These are phyloP conservation scores for Salvelinus sp. DNA, from an alignment of 2,113 vertebrate genomes.

Conservation along the genomic window DNA sequence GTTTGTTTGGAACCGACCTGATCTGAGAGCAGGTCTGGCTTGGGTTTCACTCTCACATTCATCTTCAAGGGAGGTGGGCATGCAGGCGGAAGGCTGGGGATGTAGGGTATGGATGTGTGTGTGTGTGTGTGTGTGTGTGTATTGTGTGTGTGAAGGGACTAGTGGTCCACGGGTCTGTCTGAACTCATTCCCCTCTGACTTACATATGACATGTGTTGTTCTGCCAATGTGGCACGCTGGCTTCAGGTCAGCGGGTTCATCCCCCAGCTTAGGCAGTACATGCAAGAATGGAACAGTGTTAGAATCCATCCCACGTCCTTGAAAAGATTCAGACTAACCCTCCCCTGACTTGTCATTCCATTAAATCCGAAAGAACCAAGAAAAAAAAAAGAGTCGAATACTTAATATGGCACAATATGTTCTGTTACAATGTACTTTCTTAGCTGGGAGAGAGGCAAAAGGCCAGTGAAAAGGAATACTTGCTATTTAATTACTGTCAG, in stretches of 20 bases:
- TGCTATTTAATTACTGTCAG: slow-evolving; percentile 79
- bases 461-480: slow-evolving; percentile 63
- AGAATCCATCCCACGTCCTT: slow-evolving; percentile 9
- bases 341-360: slow-evolving; percentile 51
- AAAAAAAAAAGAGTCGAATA: slow-evolving; percentile 1
- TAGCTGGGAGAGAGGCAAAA: slow-evolving; percentile 54
- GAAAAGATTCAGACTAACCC: slow-evolving; percentile 9
- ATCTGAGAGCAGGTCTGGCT: slow-evolving; percentile 29
- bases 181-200: background rate
- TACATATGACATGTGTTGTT: background rate
- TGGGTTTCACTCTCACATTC: slow-evolving; percentile 27
- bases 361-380: slow-evolving; percentile 43
- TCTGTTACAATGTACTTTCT: slow-evolving; percentile 71
- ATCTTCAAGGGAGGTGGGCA: slow-evolving; percentile 28
- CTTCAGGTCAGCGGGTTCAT: background rate
- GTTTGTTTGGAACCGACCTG: slow-evolving; percentile 26
- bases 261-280: background rate
- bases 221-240: background rate
- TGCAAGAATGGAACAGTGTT: background rate
- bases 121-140: background rate
- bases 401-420: slow-evolving; percentile 67
- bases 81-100: background rate
- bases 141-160: background rate
- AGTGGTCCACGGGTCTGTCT: background rate
- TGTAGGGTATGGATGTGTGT: background rate